Evolutionary conservation across 1,140 invertebrate species (phyloP).

Genomic region (Zaprionus ghesquierei): DNA sequence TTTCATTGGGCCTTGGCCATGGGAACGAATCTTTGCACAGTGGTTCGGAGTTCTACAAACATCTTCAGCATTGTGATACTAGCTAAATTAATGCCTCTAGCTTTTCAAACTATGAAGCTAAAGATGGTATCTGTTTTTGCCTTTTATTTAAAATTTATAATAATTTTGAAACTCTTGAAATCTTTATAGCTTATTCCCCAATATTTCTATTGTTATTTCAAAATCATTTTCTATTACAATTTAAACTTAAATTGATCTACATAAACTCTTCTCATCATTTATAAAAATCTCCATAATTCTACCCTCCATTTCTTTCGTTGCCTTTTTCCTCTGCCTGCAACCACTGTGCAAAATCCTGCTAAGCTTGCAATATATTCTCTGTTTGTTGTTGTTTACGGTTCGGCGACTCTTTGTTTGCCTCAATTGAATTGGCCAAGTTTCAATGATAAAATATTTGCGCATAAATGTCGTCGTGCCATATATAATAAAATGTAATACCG

Average conservation of each 20-base stretch:
- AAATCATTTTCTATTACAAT: too few species aligned
- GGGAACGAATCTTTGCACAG: conserved; percentile 16
- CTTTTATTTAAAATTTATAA: too few species aligned
- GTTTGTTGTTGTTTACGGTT: conserved; percentile 47
- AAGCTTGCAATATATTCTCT: conserved; percentile 30
- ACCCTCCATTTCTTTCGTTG: not conserved
- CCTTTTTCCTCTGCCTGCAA: not conserved
- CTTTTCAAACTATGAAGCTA: too few species aligned
- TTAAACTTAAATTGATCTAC: not conserved
- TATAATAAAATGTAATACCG: conserved; percentile 73
- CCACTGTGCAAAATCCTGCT: conserved; percentile 22
- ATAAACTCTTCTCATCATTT: too few species aligned
- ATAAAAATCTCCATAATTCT: too few species aligned
- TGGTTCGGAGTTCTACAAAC: conserved; percentile 7
- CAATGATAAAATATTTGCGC: conserved; percentile 77
- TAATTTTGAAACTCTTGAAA: too few species aligned
- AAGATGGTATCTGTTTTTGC: too few species aligned
- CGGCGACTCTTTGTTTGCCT: conserved; percentile 37
- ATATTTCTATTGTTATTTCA: too few species aligned
- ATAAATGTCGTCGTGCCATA: conserved; percentile 76
- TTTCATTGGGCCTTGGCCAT: conserved; percentile 35
- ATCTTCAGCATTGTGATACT: too few species aligned
- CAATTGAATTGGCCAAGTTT: conserved; percentile 62
- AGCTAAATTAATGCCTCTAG: too few species aligned
- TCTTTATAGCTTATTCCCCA: too few species aligned